A percentile compares a stretch with the other conserved stretches of the same genome.
phyloP scores from a whole-genome alignment of 1,140 invertebrate species.

The Macrostomum lignano region DNA sequence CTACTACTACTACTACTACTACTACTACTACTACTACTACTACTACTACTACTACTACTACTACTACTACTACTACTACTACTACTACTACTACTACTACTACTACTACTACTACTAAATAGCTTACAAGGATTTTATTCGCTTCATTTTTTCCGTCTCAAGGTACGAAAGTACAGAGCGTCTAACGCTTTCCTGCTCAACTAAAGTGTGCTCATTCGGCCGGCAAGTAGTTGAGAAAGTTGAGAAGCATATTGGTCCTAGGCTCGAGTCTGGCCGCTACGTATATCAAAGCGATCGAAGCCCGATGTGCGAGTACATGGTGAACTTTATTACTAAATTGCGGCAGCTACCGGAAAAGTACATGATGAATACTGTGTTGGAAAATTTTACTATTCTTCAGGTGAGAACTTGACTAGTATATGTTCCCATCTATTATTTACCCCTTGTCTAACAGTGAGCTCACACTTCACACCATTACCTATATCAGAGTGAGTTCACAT shows the following conservation, averaged over 20 bases:
- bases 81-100: not conserved
- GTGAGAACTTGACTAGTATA: no score
- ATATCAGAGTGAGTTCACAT: no score
- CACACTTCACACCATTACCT: no score
- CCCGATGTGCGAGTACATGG: conserved; percentile 99
- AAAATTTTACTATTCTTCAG: conserved; percentile 97
- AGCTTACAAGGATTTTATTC: conserved; percentile 1
- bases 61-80: conserved; percentile 1
- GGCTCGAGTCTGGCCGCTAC: conserved; percentile 27
- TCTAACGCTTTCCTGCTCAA: not conserved
- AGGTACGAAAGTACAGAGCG: not conserved
- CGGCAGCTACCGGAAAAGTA: conserved; percentile 92
- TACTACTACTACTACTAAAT: no score
- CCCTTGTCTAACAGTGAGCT: no score
- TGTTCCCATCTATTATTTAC: no score
- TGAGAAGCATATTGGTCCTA: not conserved
- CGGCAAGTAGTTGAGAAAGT: not conserved
- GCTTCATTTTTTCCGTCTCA: not conserved
- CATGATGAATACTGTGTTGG: conserved; percentile 98
- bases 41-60: not conserved
- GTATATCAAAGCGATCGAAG: conserved; percentile 74
- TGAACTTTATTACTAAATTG: conserved; percentile 93
- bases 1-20: no score
- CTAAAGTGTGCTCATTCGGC: not conserved
- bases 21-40: not conserved